A percentile compares a stretch with the other conserved stretches of the same genome.
phyloP scores from a whole-genome alignment of 1,140 invertebrate species.

The Drosophila sp. region DNA sequence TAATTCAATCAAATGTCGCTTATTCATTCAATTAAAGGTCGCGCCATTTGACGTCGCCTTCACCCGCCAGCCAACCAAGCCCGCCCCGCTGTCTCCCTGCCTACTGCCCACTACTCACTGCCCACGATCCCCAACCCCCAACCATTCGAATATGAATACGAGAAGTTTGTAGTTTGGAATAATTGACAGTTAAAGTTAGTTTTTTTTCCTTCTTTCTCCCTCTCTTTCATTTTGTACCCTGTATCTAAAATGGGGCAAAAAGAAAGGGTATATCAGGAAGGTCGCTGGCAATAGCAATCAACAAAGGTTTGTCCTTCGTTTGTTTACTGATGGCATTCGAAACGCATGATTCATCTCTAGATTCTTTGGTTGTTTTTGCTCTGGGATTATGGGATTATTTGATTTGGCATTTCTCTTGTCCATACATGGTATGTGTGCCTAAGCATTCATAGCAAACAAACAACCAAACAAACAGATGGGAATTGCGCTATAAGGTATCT shows the following conservation, averaged over 20 bases:
- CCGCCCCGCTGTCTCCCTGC: not conserved
- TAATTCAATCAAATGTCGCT: conserved; percentile 82
- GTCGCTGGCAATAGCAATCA: too few relatives aligned
- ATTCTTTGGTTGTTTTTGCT: too few relatives aligned
- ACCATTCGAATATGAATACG: conserved; percentile 11
- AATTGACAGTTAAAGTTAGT: conserved; percentile 71
- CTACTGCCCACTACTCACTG: not conserved
- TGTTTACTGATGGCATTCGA: too few relatives aligned
- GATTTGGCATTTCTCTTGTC: too few relatives aligned
- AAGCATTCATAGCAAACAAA: too few relatives aligned
- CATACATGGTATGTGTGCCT: too few relatives aligned
- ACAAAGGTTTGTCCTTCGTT: too few relatives aligned
- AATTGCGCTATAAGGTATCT: not conserved
- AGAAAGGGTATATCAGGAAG: too few relatives aligned
- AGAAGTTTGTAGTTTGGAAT: conserved; percentile 46
- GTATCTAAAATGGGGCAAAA: not conserved
- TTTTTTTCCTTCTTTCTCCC: not conserved
- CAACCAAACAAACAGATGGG: too few relatives aligned
- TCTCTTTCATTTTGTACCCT: not conserved
- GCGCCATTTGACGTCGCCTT: conserved; percentile 74
- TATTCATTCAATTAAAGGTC: conserved; percentile 83
- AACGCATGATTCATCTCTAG: too few relatives aligned
- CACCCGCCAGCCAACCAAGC: not conserved
- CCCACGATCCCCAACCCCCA: not conserved
- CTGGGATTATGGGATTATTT: too few relatives aligned